A percentile compares a stretch with the other conserved stretches of the same genome.
These are phyloP conservation scores for Strix aluco DNA, from an alignment of 2,113 vertebrate species.

Conservation along the genomic window DNA sequence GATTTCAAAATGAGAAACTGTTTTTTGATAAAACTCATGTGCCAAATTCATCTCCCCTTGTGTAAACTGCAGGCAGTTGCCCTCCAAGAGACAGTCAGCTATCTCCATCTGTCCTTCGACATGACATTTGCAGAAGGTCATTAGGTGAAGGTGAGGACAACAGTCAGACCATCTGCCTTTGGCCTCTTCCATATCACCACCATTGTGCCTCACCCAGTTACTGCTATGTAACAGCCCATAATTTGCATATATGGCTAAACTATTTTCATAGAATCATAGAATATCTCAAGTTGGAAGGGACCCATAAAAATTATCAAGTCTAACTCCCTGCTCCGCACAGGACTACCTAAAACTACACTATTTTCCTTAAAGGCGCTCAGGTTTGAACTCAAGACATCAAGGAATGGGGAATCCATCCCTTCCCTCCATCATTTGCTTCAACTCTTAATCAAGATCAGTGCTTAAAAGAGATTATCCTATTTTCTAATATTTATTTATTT, in stretches of 20 bases:
- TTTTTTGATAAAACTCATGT: not conserved
- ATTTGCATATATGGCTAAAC: not conserved
- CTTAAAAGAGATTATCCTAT: not conserved
- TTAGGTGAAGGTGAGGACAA: not conserved
- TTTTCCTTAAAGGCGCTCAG: not conserved
- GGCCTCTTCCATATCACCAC: not conserved
- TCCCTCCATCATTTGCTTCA: not conserved
- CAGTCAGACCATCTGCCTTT: not conserved
- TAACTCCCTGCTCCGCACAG: not conserved
- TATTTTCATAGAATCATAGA: not conserved
- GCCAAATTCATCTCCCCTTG: not conserved
- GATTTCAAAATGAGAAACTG: not conserved
- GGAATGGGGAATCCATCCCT: not conserved
- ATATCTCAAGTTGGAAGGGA: not conserved
- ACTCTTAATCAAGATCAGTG: not conserved
- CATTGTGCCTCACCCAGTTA: not conserved
- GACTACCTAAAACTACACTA: not conserved
- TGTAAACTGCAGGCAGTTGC: not conserved
- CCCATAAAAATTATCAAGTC: not conserved
- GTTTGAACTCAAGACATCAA: not conserved
- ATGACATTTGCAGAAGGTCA: not conserved
- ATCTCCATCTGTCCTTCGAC: not conserved
- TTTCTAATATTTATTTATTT: not conserved
- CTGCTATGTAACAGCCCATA: rapidly evolving
- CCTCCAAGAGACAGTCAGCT: not conserved